phyloP scores from a whole-genome alignment of 2,113 vertebrate species.

The Pygoscelis adeliae region DNA sequence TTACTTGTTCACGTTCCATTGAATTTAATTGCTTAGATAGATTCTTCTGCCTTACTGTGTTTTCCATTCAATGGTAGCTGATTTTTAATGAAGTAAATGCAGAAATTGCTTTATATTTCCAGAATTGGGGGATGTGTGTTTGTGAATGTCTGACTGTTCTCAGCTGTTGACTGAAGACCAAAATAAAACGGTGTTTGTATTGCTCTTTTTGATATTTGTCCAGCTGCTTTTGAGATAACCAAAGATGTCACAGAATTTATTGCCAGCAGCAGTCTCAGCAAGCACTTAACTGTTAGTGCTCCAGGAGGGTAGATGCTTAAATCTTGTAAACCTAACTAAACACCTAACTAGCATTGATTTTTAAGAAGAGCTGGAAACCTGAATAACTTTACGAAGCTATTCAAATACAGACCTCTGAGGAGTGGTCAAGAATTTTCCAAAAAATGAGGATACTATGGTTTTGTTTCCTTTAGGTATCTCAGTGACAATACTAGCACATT shows the following conservation, averaged over 20 bases:
- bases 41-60: background rate
- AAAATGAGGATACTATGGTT: background rate
- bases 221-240: slow-evolving; percentile 13
- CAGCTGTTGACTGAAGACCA: background rate
- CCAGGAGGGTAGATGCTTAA: background rate
- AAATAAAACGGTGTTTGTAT: background rate
- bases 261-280: background rate
- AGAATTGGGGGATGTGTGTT: background rate
- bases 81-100: background rate
- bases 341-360: background rate
- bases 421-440: background rate
- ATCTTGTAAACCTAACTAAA: background rate
- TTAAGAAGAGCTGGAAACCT: background rate
- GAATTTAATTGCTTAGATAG: background rate
- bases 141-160: background rate
- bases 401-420: background rate
- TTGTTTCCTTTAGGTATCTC: background rate
- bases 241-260: background rate
- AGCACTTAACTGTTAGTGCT: background rate
- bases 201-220: background rate
- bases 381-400: background rate
- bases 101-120: background rate
- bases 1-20: background rate
- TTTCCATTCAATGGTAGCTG: background rate
- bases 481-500: background rate